Evolutionary conservation across 2,888 invertebrate species (phyloP).

Genomic region (Drosophila diplacantha): DNA sequence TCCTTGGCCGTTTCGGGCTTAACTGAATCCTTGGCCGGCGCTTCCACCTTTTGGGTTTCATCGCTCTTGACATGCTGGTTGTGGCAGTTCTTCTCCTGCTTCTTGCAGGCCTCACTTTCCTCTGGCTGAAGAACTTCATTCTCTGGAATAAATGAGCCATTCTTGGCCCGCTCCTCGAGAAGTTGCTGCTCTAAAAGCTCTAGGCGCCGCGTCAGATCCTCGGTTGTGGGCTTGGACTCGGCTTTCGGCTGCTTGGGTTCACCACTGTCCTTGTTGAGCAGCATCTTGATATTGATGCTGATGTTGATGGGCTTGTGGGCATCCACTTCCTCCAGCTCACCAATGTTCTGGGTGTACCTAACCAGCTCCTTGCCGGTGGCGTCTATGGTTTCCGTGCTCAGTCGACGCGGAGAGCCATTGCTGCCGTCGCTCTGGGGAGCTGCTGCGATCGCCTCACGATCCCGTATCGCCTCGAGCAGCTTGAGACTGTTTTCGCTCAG

Average conservation of each 20-base stretch:
- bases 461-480: conserved; percentile 61
- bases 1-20: conserved; percentile 59
- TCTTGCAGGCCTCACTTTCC: conserved; percentile 39
- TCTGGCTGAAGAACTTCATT: conserved; percentile 3
- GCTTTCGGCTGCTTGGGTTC: conserved; percentile 43
- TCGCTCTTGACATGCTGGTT: conserved; percentile 52
- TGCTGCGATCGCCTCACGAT: conserved; percentile 24
- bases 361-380: conserved; percentile 72
- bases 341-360: conserved; percentile 66
- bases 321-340: conserved; percentile 65
- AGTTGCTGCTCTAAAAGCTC: conserved; percentile 68
- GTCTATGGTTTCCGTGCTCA: conserved; percentile 54
- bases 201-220: conserved; percentile 64
- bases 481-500: conserved; percentile 71
- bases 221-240: conserved; percentile 47
- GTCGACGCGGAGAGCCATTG: conserved; percentile 32
- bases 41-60: conserved; percentile 39
- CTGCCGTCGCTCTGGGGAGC: conserved; percentile 29
- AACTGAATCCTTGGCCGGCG: background rate
- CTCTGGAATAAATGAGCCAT: conserved; percentile 31
- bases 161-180: conserved; percentile 45
- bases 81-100: conserved; percentile 55
- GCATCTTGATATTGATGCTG: conserved; percentile 75
- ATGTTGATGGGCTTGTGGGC: conserved; percentile 71
- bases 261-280: conserved; percentile 61